A percentile compares a stretch with the other conserved stretches of the same genome.
These are phyloP conservation scores for Cryptocephalus primarius DNA, from an alignment of 2,888 invertebrate genomes.

Conservation along the genomic window DNA sequence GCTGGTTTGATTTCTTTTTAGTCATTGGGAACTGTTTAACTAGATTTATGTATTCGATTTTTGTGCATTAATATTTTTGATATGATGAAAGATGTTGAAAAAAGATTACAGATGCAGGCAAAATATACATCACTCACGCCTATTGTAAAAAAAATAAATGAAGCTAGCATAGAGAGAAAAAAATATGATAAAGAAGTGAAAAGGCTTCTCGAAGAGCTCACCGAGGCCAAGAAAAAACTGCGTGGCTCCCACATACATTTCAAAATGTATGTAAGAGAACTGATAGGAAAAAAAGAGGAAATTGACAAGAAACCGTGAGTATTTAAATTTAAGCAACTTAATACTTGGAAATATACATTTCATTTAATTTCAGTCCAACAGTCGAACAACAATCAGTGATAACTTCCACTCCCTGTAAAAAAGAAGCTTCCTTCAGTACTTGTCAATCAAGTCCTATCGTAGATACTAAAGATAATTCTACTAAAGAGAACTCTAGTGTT, in stretches of 20 bases:
- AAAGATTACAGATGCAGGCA: slow-evolving; percentile 36
- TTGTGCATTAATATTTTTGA: no score
- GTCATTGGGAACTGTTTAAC: no score
- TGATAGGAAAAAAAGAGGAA: slow-evolving; percentile 24
- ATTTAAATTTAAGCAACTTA: no score
- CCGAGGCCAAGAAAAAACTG: slow-evolving; percentile 25
- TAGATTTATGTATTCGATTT: no score
- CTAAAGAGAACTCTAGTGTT: background rate
- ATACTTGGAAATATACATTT: slow-evolving; percentile 1
- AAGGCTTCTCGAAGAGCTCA: slow-evolving; percentile 25
- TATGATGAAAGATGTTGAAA: slow-evolving; percentile 4
- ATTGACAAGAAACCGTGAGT: slow-evolving; percentile 28
- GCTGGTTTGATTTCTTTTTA: no score
- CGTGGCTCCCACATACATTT: slow-evolving; percentile 25
- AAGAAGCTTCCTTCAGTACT: no score
- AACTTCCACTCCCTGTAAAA: background rate
- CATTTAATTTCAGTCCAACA: background rate
- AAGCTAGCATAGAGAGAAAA: slow-evolving; percentile 27
- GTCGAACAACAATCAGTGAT: background rate
- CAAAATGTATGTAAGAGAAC: slow-evolving; percentile 24
- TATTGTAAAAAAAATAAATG: slow-evolving; percentile 30
- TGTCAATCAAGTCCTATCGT: background rate
- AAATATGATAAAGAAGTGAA: slow-evolving; percentile 29
- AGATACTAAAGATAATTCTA: slow-evolving; percentile 1
- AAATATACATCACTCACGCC: slow-evolving; percentile 34